Evolutionary conservation across 30 jellyfish, hydroid and myxozoan species (phyloP), one percentile per base, ranked within the genome.

Genomic region (Aurelia aurita complex sp. Pacific): DNA sequence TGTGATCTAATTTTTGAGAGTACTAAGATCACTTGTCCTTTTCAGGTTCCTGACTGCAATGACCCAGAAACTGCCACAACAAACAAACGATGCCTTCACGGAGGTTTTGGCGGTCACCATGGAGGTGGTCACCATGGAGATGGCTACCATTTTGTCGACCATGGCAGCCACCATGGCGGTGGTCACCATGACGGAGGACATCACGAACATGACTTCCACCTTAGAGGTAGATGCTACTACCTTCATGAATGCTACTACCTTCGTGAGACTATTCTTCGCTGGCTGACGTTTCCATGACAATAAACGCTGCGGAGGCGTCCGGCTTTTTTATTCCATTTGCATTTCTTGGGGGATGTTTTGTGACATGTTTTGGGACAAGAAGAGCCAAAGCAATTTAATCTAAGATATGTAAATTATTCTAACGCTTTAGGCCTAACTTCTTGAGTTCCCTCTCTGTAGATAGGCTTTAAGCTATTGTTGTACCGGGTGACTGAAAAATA

Each of bases 91-190:
- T 86, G 96, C 75, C 75, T 86, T 17, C 96, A 86, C 38, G 96
- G 96, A 15, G 92, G 92, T 8, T 51, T 55, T 6, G 94, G 92
- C 16, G 75, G 76, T 59, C 85, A 71, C 66, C 74, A 74, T 52
- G 93, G 88, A 51, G 77, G 42, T 10, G 92, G 92, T 69, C 75
- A 73, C 71, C 89, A 78, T 63, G 88, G 91, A 17, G 96, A 78
- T 74, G 99, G 99, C 80, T 89, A 89, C 86, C 99, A 94, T 76
- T 89, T 89, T 79, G 94, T 77, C 55, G 99, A 89, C 66, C 97
- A 90, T 55, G 99, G 99, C 29, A 63, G 64, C 75, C 87, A 77
- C 42, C 91, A 74, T 16, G 95, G 87, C 42, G 88, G 85, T 14
- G 88, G 90, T 19, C 96, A 93, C 65, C 99, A 94, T 64, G 77